Base-by-base conservation (phyloP, 2,888 invertebrate species). In the Caradrina clavipalpis region DNA sequence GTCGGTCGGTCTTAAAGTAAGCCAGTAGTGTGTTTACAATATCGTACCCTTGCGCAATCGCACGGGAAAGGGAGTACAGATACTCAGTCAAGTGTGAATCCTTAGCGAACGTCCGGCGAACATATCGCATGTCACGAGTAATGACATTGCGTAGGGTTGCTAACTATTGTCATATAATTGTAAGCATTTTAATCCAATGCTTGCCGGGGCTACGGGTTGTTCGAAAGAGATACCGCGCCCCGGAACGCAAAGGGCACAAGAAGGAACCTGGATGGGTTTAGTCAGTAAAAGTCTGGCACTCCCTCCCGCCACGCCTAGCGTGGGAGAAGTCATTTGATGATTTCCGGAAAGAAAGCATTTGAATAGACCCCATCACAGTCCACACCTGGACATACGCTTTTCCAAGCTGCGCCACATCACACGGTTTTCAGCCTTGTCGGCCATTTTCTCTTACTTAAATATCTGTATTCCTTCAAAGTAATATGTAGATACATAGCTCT, bases 41-140 rank as follows among this genome's bases (percentile, higher is more conserved):
- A 22, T 19, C 15, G 8, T 69, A 15, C 22, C 59, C 71, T 80
- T 78, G 69, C 69, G 49, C 64, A 66, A 69, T 4, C 45, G 45
- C 17, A 45, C 39, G 59, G 78, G 70, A 63, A 63, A 66, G 47
- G 65, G 65, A 81, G 70, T 76, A 59, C 59, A 60, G 22, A 63
- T 76, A 65, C 6, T 50, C 65, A 75, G 66, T 76, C 54, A 73
- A 83, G 71, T 82, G 75, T 60, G 68, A 67, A 70, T 66, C 70
- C 63, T 63, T 22, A 51, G 42, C 53, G 42, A 80, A 58, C 51
- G 67, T 58, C n/a, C 49, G 50, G 47, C 3, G 45, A 49, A 53
- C 51, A 21, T 75, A 58, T 82, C 50, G 68, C 65, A 73, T 69
- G 61, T 65, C 76, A 45, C 31, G 58, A 75, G 63, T 76, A 58